A percentile compares a stretch with the other conserved stretches of the same genome.
Conservation (phyloP, 2,113 vertebrate genomes). For the Phrynocephalus versicolor region DNA sequence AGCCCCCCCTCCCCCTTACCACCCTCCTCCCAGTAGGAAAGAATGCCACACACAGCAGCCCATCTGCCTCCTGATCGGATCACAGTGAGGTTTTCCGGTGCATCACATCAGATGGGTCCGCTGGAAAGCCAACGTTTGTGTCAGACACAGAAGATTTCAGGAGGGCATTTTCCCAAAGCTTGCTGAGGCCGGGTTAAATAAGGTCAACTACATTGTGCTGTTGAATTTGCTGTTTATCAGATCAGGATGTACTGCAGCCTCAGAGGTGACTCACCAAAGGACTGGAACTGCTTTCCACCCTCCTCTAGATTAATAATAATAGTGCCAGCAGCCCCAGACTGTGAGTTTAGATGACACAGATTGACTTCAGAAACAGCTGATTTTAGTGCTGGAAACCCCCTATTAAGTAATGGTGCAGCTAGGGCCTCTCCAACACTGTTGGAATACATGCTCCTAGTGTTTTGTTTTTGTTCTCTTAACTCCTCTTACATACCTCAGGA, state of each 20-base stretch:
- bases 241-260: slow-evolving; percentile 33
- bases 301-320: slow-evolving; percentile 29
- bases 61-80: slow-evolving; percentile 19
- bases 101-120: neutral
- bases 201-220: neutral
- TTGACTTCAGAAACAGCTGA: slow-evolving; percentile 32
- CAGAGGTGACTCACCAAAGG: slow-evolving; percentile 36
- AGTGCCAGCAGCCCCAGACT: slow-evolving; percentile 7
- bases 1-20: no score
- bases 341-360: slow-evolving; percentile 24
- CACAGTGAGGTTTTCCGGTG: slow-evolving; percentile 22
- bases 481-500: neutral
- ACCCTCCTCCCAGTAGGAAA: neutral
- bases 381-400: slow-evolving; percentile 39
- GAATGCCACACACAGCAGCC: slow-evolving; percentile 32
- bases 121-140: slow-evolving; percentile 39
- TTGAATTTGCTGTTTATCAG: slow-evolving; percentile 48
- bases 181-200: slow-evolving; percentile 25
- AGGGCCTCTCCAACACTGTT: neutral
- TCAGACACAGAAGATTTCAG: slow-evolving; percentile 28
- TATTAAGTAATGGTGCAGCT: slow-evolving; percentile 8
- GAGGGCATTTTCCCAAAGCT: neutral
- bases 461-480: slow-evolving; percentile 4
- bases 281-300: slow-evolving; percentile 38
- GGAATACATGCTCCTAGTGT: slow-evolving; percentile 3